Conservation (phyloP, 2,113 vertebrate species). For the Saguinus imperator region DNA sequence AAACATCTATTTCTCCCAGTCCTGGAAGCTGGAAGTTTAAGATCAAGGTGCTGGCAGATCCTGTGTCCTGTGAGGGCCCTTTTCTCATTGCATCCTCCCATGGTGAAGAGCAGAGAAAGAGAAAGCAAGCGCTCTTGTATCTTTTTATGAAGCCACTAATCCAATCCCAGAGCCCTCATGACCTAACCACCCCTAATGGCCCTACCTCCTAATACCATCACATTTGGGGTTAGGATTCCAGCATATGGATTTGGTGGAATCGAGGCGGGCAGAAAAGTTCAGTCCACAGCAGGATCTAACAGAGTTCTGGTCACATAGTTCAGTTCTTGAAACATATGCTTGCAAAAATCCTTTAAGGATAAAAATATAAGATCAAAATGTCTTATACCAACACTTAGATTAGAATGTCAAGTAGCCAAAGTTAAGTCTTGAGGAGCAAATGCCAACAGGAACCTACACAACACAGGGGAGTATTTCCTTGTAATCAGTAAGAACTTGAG, state of each 20-base stretch:
- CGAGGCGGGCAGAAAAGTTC: not conserved
- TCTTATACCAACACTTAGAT: not conserved
- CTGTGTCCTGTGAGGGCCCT: not conserved
- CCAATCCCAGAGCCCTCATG: not conserved
- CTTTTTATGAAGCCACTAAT: not conserved
- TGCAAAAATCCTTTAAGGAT: constrained; percentile 11
- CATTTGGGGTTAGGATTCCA: not conserved
- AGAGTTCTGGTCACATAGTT: not conserved
- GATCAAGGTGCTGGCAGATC: not conserved
- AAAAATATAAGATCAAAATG: not conserved
- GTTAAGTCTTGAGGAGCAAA: not conserved
- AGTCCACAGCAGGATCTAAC: not conserved
- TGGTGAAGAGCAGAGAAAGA: not conserved
- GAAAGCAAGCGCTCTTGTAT: not conserved
- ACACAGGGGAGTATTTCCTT: not conserved
- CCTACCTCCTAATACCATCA: not conserved
- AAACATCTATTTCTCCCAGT: not conserved
- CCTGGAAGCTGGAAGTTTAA: not conserved
- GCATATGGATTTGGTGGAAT: not conserved
- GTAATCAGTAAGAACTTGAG: not conserved
- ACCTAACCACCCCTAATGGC: not conserved
- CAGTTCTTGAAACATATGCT: constrained; percentile 7
- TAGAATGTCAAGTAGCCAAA: not conserved
- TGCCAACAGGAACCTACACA: not conserved
- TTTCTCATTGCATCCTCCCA: not conserved